Evolutionary conservation across 2,113 vertebrate genomes (phyloP).

Genomic region (Neoarius graeffei): DNA sequence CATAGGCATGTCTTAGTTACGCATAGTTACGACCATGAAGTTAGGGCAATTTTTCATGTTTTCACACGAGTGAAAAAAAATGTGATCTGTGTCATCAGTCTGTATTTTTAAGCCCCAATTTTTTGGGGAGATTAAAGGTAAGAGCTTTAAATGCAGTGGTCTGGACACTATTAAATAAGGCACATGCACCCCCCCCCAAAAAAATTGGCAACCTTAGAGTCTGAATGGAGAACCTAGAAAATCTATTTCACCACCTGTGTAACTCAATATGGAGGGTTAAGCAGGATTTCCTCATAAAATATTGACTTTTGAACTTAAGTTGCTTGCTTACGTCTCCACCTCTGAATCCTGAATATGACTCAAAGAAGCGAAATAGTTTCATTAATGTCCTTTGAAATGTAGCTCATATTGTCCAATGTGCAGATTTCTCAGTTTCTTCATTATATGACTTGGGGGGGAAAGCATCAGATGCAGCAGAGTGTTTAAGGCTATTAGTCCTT

Average conservation of each 20-base stretch:
- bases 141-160: background rate
- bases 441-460: conserved; percentile 67
- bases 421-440: conserved; percentile 63
- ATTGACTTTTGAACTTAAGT: background rate
- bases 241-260: background rate
- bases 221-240: background rate
- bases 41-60: background rate
- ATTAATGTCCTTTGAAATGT: conserved; percentile 48
- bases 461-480: conserved; percentile 72
- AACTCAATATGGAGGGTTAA: background rate
- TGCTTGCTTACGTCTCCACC: background rate
- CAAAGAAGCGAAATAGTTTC: conserved; percentile 28
- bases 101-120: background rate
- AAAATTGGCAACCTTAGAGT: background rate
- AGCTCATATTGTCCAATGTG: conserved; percentile 57
- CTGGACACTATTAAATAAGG: background rate
- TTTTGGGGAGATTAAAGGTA: background rate
- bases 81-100: background rate
- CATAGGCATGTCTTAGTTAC: background rate
- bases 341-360: background rate
- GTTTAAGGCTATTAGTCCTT: conserved; percentile 72
- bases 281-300: background rate
- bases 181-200: background rate
- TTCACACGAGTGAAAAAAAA: background rate
- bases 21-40: background rate